Percentiles rank a stretch among this genome's conserved stretches.
phyloP scores from a whole-genome alignment of 2,888 invertebrate genomes.

The Theodoxus fluviatilis region DNA sequence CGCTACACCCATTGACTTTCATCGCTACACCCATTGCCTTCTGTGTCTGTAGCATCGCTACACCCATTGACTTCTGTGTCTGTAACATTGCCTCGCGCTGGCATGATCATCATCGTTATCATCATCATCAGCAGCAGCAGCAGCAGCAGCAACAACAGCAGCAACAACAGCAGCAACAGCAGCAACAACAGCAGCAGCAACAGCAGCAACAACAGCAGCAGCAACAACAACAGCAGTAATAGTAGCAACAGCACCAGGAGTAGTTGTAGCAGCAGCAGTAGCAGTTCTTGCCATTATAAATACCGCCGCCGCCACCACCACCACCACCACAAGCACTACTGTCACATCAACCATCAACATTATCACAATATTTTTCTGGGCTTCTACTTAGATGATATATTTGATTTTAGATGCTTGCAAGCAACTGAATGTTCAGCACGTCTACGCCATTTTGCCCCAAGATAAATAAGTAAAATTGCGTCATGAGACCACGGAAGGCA shows the following conservation, averaged over 20 bases:
- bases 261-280: neutral
- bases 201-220: neutral
- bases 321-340: neutral
- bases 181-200: neutral
- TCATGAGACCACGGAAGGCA: too few relatives aligned
- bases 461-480: too few relatives aligned
- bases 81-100: too few relatives aligned
- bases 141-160: neutral
- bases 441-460: too few relatives aligned
- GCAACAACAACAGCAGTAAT: neutral
- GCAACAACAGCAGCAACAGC: neutral
- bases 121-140: neutral
- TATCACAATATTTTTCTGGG: neutral
- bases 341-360: neutral
- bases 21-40: too few relatives aligned
- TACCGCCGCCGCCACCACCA: neutral
- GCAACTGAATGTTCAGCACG: too few relatives aligned
- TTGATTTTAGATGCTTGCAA: too few relatives aligned
- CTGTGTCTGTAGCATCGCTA: too few relatives aligned
- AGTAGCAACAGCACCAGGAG: neutral
- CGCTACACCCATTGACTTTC: too few relatives aligned
- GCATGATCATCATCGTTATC: neutral
- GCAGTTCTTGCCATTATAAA: too few relatives aligned
- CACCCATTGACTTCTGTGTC: too few relatives aligned
- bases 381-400: too few relatives aligned